A percentile compares a stretch with the other conserved stretches of the same genome.
phyloP scores from a whole-genome alignment of 2,113 vertebrate species.

The Nothobranchius kuhntae region DNA sequence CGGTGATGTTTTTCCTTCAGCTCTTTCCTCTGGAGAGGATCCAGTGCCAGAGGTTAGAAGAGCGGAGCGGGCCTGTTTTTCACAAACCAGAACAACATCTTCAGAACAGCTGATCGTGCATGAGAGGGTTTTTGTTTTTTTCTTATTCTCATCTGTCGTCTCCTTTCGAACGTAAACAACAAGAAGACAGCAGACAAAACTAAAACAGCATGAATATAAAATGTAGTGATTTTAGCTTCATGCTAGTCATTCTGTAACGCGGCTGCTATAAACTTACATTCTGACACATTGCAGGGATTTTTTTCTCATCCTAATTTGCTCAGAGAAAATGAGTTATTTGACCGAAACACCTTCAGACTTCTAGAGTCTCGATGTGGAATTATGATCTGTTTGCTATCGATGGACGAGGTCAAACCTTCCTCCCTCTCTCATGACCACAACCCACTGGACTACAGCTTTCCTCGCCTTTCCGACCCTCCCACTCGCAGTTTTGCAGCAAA shows the following conservation, averaged over 20 bases:
- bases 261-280: background rate
- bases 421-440: slow-evolving; percentile 15
- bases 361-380: slow-evolving; percentile 49
- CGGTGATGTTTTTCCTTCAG: slow-evolving; percentile 43
- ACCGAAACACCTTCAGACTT: slow-evolving; percentile 19
- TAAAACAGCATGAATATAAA: background rate
- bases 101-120: background rate
- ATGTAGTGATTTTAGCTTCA: no score
- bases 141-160: no score
- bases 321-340: slow-evolving; percentile 7
- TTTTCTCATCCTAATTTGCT: background rate
- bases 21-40: slow-evolving; percentile 46
- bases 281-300: background rate
- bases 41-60: slow-evolving; percentile 26
- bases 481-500: slow-evolving; percentile 58
- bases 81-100: slow-evolving; percentile 12
- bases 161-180: background rate
- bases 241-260: no score
- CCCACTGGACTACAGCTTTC: slow-evolving; percentile 6
- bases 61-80: slow-evolving; percentile 33
- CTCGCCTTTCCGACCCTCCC: background rate
- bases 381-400: slow-evolving; percentile 15
- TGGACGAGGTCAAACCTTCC: slow-evolving; percentile 24
- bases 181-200: background rate
- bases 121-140: background rate